These are phyloP conservation scores for Apostichopus californicus DNA, from an alignment of 35 echinoderm and acorn worm genomes.

Conservation along the genomic window DNA sequence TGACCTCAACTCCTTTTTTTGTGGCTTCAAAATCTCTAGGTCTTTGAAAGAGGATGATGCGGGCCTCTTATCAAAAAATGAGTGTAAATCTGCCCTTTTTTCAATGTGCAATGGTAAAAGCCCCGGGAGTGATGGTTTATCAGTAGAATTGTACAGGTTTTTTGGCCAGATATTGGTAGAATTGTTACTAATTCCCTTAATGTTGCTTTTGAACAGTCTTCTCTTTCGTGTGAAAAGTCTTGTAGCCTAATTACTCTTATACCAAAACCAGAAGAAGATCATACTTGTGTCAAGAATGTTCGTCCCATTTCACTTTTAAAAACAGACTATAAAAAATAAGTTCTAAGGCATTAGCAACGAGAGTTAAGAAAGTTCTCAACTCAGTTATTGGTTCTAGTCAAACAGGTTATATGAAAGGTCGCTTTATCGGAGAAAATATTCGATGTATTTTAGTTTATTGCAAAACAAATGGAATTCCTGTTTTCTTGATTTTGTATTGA, in stretches of 20 bases:
- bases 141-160: too few relatives aligned
- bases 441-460: too few relatives aligned
- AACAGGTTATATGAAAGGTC: conserved; percentile 63
- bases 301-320: too few relatives aligned
- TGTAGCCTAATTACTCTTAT: conserved; percentile 31
- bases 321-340: background rate
- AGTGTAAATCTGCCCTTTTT: too few relatives aligned
- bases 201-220: background rate
- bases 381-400: conserved; percentile 28
- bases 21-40: too few relatives aligned
- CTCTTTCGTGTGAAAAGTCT: background rate
- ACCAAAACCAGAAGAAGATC: conserved; percentile 33
- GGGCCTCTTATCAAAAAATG: too few relatives aligned
- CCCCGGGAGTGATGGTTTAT: too few relatives aligned
- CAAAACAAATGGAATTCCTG: background rate
- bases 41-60: too few relatives aligned
- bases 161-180: too few relatives aligned
- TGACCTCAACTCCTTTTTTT: too few relatives aligned
- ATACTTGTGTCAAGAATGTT: too few relatives aligned
- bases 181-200: conserved; percentile 1
- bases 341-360: conserved; percentile 12
- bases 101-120: too few relatives aligned
- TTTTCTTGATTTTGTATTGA: conserved; percentile 49
- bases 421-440: conserved; percentile 63
- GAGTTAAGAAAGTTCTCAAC: background rate